These are phyloP conservation scores for Notothenia coriiceps DNA, from an alignment of 2,113 vertebrate genomes.

Conservation along the genomic window DNA sequence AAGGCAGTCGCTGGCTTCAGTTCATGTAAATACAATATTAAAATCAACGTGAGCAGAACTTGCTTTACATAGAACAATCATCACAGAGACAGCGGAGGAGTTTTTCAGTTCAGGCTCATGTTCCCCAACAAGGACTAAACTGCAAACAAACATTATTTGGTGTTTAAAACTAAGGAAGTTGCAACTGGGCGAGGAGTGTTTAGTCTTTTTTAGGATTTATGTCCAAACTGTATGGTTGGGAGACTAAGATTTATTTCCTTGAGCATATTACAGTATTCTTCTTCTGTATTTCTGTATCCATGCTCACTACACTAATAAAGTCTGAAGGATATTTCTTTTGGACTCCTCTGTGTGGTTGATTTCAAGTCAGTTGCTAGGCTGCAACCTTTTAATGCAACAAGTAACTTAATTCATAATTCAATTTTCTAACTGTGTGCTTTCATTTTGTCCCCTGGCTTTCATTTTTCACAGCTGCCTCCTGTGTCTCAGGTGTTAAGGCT, in stretches of 20 bases:
- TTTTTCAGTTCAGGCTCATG: slow-evolving; percentile 1
- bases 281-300: background rate
- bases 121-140: background rate
- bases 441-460: slow-evolving; percentile 2
- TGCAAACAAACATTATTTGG: background rate
- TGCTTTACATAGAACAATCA: slow-evolving; percentile 40
- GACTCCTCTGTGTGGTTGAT: background rate
- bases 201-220: background rate
- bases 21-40: slow-evolving; percentile 52
- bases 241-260: background rate
- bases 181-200: background rate
- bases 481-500: slow-evolving; percentile 18
- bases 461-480: slow-evolving; percentile 13
- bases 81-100: slow-evolving; percentile 2
- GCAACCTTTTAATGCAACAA: background rate
- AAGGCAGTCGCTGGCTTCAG: slow-evolving; percentile 11
- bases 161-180: background rate
- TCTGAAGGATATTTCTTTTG: background rate
- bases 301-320: background rate
- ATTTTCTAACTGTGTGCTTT: background rate
- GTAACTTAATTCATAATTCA: background rate
- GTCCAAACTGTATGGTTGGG: background rate
- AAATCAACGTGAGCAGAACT: slow-evolving; percentile 30
- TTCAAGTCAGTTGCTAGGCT: background rate
- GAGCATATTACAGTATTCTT: background rate